These are phyloP conservation scores for Campopleginae sp. DNA, from an alignment of 2,888 invertebrate genomes.

Conservation along the genomic window DNA sequence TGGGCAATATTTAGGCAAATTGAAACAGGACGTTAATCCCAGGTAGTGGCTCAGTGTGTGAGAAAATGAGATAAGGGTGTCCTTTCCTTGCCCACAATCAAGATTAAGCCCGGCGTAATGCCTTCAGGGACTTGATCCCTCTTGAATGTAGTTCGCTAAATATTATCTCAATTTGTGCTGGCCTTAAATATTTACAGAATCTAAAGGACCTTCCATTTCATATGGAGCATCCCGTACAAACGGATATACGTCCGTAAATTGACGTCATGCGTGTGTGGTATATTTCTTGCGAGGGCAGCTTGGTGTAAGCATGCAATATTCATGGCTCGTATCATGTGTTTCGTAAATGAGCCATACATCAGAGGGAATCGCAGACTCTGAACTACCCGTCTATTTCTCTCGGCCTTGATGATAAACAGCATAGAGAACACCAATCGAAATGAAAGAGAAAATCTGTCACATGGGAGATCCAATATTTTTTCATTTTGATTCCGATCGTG, in stretches of 20 bases:
- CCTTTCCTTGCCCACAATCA: background rate
- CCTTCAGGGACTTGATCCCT: background rate
- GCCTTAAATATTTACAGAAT: background rate
- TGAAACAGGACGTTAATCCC: constrained; percentile 5
- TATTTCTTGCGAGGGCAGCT: constrained; percentile 20
- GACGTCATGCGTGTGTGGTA: constrained; percentile 19
- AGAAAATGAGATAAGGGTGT: background rate
- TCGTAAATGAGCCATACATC: constrained; percentile 39
- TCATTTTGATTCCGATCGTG: constrained; percentile 13
- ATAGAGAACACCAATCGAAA: background rate
- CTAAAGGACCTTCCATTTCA: background rate
- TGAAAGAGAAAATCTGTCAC: background rate
- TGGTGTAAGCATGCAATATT: constrained; percentile 40
- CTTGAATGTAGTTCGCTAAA: background rate
- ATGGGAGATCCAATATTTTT: background rate
- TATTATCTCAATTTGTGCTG: constrained; percentile 10
- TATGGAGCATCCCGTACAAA: background rate
- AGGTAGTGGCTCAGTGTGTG: background rate
- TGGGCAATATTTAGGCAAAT: background rate
- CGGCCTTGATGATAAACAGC: background rate
- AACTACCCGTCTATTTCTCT: background rate
- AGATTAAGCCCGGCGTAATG: background rate
- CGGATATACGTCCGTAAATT: constrained; percentile 2
- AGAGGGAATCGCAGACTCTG: constrained; percentile 21
- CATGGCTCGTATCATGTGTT: constrained; percentile 37